phyloP scores from a whole-genome alignment of 2,888 invertebrate genomes.

The Calephelis perditalis region DNA sequence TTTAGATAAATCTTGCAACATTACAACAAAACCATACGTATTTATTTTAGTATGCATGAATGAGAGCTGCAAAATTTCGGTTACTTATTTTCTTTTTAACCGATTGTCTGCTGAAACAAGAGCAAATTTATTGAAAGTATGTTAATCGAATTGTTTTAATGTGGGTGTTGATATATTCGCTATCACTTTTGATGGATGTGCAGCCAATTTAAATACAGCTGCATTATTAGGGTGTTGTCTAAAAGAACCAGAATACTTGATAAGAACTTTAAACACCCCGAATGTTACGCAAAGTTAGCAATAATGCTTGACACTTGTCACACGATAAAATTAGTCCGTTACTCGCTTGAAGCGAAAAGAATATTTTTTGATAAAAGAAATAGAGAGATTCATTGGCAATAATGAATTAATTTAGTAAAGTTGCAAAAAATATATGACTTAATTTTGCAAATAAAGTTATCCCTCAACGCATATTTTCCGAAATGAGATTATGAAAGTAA shows the following conservation, averaged over 20 bases:
- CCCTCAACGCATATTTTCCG: constrained; percentile 24
- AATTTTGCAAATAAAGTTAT: constrained; percentile 28
- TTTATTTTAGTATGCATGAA: constrained; percentile 25
- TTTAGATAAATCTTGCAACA: background rate
- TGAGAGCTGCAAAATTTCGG: constrained; percentile 28
- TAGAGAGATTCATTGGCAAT: constrained; percentile 24
- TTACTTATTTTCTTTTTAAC: constrained; percentile 24
- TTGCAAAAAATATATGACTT: constrained; percentile 27
- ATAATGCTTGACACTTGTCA: constrained; percentile 25
- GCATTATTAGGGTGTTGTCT: constrained; percentile 2
- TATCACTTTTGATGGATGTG: constrained; percentile 24
- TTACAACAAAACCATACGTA: constrained; percentile 18
- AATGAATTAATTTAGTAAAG: constrained; percentile 22
- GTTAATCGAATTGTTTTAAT: constrained; percentile 24
- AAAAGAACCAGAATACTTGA: too few relatives aligned
- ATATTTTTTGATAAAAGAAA: constrained; percentile 18
- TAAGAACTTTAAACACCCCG: too few relatives aligned
- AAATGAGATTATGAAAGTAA: constrained; percentile 29
- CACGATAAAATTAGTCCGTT: constrained; percentile 28
- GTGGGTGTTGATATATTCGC: constrained; percentile 27
- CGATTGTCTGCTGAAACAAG: constrained; percentile 13
- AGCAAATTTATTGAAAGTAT: constrained; percentile 19
- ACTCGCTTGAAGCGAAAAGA: constrained; percentile 25
- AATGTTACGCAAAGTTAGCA: constrained; percentile 1
- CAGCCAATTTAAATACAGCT: constrained; percentile 16